Evolutionary conservation across 2,888 invertebrate genomes (phyloP), one percentile per base, ranked within the genome.

Genomic region (Rhagonycha lutea): DNA sequence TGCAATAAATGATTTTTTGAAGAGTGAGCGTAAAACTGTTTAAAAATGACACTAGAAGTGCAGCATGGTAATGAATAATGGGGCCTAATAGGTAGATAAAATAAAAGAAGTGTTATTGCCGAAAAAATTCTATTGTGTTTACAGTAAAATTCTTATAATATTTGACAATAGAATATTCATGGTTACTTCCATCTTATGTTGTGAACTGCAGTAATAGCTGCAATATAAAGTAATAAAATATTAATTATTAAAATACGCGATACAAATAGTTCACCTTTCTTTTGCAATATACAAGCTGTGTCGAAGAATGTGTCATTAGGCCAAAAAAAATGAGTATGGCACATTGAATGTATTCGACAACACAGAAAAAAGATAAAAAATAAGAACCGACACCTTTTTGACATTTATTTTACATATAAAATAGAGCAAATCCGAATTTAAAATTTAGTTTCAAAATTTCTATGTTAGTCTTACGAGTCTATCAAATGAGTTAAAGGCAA

Each of bases 401-500:
- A 47, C 63, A 67, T 73, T 73, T 18, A 18, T 18, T 18, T 18
- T 70, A 76, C 62, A 70, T 76, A 68, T 29, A 61, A 61, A 69
- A 73, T 61, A 73, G 29, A 77, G 73, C 75, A 79, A 77, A 76
- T 74, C 73, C 26, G 67, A 28, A 32, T 29, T 24, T 67, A 67
- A 60, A 32, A 69, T 23, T 74, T 74, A 70, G 23, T 69, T 74
- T 73, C 77, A 79, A 79, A 79, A 77, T 18, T 1, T 18, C 1
- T 2, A 78, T 69, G 69, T 77, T 75, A 75, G 72, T 74, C 73
- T 77, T 72, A 70, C 70, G 70, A 18, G 18, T n/a, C n/a, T n/a
- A n/a, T n/a, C n/a, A 69, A 74, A 74, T 65, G 74, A 74, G 72
- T 68, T 79, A 75, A 75, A 74, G 68, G 72, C 75, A 75, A 79